These are phyloP conservation scores for Pangasianodon hypophthalmus DNA, from an alignment of 2,113 vertebrate species.

Conservation along the genomic window DNA sequence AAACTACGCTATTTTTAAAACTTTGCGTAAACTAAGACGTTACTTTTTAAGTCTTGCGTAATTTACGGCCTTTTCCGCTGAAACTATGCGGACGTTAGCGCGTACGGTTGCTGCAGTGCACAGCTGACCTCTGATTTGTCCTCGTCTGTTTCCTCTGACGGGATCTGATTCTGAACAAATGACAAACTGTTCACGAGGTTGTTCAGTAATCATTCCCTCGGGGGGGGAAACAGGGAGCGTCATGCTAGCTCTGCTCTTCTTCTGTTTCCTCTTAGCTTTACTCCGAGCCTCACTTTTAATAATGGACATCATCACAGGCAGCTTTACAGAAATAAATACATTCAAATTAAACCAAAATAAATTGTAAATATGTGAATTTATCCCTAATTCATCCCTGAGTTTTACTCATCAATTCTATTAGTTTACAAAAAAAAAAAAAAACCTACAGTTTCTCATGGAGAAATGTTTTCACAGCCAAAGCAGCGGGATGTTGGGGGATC, in stretches of 20 bases:
- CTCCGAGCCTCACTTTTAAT: no score
- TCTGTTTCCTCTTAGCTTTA: slow-evolving; percentile 27
- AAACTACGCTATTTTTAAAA: background rate
- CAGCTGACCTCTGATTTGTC: slow-evolving; percentile 66
- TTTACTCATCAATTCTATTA: no score
- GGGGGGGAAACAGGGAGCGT: slow-evolving; percentile 64
- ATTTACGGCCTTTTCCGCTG: background rate
- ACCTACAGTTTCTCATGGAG: background rate
- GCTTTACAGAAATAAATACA: no score
- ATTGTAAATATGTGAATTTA: no score
- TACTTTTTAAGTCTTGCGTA: background rate
- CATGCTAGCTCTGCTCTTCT: slow-evolving; percentile 32
- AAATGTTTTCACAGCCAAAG: slow-evolving; percentile 29
- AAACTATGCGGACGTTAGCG: background rate
- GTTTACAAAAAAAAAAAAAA: background rate
- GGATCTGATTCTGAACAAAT: slow-evolving; percentile 71
- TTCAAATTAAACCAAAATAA: no score
- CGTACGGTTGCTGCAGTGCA: slow-evolving; percentile 54
- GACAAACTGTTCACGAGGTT: slow-evolving; percentile 73
- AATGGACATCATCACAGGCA: no score
- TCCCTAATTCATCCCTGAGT: no score
- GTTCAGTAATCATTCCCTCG: slow-evolving; percentile 78
- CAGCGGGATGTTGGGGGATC: slow-evolving; percentile 34
- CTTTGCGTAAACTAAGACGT: background rate
- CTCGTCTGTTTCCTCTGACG: slow-evolving; percentile 47